A percentile compares a stretch with the other conserved stretches of the same genome.
Evolutionary conservation across 2,113 vertebrate species (phyloP).

Genomic region (Theristicus caerulescens): DNA sequence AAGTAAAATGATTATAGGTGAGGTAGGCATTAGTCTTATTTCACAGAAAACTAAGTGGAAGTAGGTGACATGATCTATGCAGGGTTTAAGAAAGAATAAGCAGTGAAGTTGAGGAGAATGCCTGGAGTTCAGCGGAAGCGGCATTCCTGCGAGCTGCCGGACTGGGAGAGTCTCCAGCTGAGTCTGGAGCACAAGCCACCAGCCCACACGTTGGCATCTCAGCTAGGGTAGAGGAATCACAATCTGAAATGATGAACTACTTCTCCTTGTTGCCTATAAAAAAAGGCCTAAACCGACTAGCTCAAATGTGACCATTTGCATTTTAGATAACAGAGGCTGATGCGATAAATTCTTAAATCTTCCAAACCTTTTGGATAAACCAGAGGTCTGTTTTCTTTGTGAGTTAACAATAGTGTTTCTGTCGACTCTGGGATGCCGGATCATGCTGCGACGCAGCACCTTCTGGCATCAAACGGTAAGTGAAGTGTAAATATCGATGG

Average conservation of each 20-base stretch:
- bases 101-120: background rate
- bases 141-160: background rate
- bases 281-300: background rate
- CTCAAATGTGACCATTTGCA: background rate
- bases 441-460: background rate
- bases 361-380: background rate
- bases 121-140: background rate
- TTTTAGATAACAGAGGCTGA: background rate
- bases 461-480: background rate
- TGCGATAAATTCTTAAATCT: background rate
- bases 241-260: background rate
- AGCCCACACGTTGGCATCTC: background rate
- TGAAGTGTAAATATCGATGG: background rate
- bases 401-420: background rate
- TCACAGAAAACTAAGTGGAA: background rate
- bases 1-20: background rate
- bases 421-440: background rate
- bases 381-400: background rate
- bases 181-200: background rate
- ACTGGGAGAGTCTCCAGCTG: background rate
- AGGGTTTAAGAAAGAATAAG: background rate
- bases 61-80: background rate
- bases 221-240: background rate
- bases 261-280: background rate
- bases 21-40: background rate